Conservation (phyloP, 2,113 vertebrate species). For the Pomatorhinus ruficollis region DNA sequence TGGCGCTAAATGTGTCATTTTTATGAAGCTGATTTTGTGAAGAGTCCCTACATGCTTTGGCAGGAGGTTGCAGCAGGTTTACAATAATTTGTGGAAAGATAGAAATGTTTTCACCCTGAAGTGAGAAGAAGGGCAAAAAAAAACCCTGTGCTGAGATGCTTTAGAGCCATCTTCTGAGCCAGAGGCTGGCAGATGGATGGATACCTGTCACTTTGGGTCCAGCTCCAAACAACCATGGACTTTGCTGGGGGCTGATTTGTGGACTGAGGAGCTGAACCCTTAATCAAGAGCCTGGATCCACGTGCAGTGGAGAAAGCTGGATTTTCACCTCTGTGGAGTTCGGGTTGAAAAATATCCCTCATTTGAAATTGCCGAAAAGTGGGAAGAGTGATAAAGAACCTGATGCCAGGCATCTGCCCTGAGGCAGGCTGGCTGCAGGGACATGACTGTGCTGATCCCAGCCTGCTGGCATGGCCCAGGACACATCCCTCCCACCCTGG, state of each 20-base stretch:
- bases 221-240: neutral
- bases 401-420: neutral
- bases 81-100: constrained; percentile 36
- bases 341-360: neutral
- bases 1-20: constrained; percentile 59
- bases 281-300: neutral
- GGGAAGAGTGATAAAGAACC: neutral
- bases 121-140: constrained; percentile 42
- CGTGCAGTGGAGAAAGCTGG: neutral
- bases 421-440: neutral
- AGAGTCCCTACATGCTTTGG: constrained; percentile 55
- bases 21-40: constrained; percentile 58
- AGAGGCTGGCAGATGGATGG: neutral
- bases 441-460: accelerated
- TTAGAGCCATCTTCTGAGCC: accelerated
- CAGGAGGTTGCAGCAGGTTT: constrained; percentile 70
- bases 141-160: neutral
- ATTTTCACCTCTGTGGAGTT: neutral
- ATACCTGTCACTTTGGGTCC: neutral
- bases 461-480: neutral
- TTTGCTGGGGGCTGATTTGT: neutral
- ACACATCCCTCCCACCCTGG: accelerated
- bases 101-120: constrained; percentile 50
- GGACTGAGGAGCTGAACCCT: neutral
- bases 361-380: neutral